Evolutionary conservation across 2,888 invertebrate genomes (phyloP), one percentile per base, ranked within the genome.

Genomic region (Nematopogon swammerdamellus): DNA sequence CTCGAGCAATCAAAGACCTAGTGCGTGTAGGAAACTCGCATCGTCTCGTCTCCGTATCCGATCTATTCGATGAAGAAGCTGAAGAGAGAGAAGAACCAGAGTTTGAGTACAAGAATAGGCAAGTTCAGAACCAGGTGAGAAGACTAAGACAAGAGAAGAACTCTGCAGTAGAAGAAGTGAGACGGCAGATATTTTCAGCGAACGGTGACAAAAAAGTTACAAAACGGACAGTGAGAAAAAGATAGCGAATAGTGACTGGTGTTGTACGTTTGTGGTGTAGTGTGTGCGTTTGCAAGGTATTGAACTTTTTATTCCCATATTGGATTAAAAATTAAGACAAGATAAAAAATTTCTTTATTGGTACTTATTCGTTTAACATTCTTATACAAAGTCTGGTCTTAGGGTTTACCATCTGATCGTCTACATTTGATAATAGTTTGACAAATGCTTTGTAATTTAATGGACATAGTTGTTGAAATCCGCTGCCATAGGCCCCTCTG

Each of bases 31-130:
- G 73, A 0, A 74, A 72, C 50, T 68, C 70, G 0, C 73, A 75
- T 18, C 73, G 87, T 58, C 65, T 88, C 50, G 80, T 88, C 18
- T 82, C 86, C 5, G 81, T 88, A 0, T 85, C 83, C 56, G 84
- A 84, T 55, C 63, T 88, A 44, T 88, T 88, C 58, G 72, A 75
- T 2, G 79, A 77, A 14, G 58, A 61, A 19, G 61, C 66, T 1
- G 65, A 69, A 0, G 61, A 65, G 0, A 56, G 55, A 53, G 30
- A 65, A 61, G 49, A 58, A 59, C n/a, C 63, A 62, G 47, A 66
- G 56, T 36, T 43, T n/a, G n/a, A 71, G 55, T 82, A 69, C 56
- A 82, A 82, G 59, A 83, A 80, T 57, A 70, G 62, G 49, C 66
- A 67, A 47, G 63, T 81, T 0, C 76, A 72, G 11, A 75, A 66